These are phyloP conservation scores for Lagorchestes hirsutus DNA, from an alignment of 2,797 vertebrate species.

Conservation along the genomic window DNA sequence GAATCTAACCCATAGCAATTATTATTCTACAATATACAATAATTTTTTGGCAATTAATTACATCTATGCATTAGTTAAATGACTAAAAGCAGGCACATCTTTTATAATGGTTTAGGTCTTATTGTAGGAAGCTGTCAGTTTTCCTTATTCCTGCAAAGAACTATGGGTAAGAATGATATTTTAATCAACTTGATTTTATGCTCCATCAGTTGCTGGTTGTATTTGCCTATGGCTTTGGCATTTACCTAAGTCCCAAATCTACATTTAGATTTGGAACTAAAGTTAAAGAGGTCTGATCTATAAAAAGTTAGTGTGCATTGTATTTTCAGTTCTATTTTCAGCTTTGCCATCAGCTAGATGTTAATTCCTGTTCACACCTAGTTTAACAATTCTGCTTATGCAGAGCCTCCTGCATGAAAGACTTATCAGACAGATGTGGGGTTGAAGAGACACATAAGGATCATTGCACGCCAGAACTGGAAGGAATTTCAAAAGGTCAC, in stretches of 20 bases:
- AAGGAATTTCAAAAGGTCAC: slow-evolving; percentile 50
- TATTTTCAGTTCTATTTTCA: slow-evolving; percentile 53
- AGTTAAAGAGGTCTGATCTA: slow-evolving; percentile 55
- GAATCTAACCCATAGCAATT: not conserved
- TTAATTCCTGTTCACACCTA: slow-evolving; percentile 33
- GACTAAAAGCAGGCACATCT: not conserved
- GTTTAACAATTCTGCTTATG: not conserved
- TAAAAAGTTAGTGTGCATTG: slow-evolving; percentile 48
- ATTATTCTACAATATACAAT: not conserved
- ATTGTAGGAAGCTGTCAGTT: not conserved
- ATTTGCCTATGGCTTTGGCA: not conserved
- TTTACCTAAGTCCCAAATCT: not conserved
- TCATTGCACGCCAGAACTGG: not conserved
- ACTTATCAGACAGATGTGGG: not conserved
- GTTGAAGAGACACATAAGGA: not conserved
- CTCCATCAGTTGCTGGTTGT: slow-evolving; percentile 1
- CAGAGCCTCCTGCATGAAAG: not conserved
- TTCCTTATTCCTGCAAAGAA: not conserved
- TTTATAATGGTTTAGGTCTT: not conserved
- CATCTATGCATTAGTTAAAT: not conserved
- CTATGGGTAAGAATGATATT: slow-evolving; percentile 1
- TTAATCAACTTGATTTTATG: not conserved
- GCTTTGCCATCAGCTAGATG: slow-evolving; percentile 14
- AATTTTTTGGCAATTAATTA: not conserved
- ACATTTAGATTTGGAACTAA: slow-evolving; percentile 58